Percentiles rank a stretch among this genome's conserved stretches.
phyloP scores from a whole-genome alignment of 1,140 invertebrate species.

The Magallana ariakensis region DNA sequence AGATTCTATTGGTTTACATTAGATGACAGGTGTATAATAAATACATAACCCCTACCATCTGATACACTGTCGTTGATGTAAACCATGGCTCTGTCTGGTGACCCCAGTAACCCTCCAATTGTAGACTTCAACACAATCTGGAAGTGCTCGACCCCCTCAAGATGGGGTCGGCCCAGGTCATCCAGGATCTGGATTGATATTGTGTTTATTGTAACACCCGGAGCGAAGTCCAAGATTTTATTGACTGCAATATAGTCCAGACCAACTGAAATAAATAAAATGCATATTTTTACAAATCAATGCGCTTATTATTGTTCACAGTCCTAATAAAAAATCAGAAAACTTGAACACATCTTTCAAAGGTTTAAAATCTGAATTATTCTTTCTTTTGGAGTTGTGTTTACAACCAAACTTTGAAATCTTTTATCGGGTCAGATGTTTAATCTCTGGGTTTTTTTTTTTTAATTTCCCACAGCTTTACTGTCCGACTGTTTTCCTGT shows the following conservation, averaged over 20 bases:
- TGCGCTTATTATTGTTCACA: not conserved
- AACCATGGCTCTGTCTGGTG: slow-evolving; percentile 73
- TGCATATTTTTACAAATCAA: slow-evolving; percentile 1
- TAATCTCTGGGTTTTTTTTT: not conserved
- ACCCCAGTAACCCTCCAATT: slow-evolving; percentile 73
- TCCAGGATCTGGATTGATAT: slow-evolving; percentile 77
- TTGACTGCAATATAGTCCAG: slow-evolving; percentile 79
- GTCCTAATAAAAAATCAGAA: no score
- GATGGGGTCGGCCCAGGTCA: slow-evolving; percentile 76
- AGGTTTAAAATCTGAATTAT: no score
- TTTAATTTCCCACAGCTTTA: slow-evolving; percentile 17
- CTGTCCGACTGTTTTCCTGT: not conserved
- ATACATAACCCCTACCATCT: slow-evolving; percentile 75
- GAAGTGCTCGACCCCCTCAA: slow-evolving; percentile 79
- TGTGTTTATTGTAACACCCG: slow-evolving; percentile 75
- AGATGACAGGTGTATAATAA: not conserved
- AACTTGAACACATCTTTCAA: no score
- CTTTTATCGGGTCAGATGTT: not conserved
- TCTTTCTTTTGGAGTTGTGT: not conserved
- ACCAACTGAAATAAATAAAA: slow-evolving; percentile 70
- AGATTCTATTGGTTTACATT: not conserved
- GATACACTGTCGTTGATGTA: slow-evolving; percentile 78
- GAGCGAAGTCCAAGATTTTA: slow-evolving; percentile 76
- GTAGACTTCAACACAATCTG: slow-evolving; percentile 76
- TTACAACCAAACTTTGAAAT: slow-evolving; percentile 14